phyloP scores from a whole-genome alignment of 2,888 invertebrate species.

The Stratiomys singularior region DNA sequence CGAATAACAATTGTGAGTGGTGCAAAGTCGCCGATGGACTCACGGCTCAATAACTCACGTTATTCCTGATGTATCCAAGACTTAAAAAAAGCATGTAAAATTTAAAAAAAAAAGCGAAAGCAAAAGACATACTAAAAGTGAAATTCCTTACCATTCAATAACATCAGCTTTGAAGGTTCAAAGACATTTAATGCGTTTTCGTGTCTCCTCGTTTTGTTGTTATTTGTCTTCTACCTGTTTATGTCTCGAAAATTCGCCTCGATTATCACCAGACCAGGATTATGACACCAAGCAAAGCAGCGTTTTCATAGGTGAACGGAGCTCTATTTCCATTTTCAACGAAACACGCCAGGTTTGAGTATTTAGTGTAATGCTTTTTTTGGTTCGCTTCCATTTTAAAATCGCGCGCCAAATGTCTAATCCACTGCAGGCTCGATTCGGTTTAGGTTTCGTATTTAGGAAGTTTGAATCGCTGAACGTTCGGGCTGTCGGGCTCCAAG shows the following conservation, averaged over 20 bases:
- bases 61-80: no score
- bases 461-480: neutral
- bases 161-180: no score
- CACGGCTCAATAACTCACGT: no score
- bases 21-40: no score
- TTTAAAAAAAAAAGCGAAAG: no score
- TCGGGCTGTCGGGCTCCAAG: neutral
- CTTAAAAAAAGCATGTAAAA: no score
- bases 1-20: no score
- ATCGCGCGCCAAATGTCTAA: neutral
- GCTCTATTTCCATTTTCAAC: neutral
- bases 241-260: neutral
- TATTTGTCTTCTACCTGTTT: no score
- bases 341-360: neutral
- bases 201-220: no score
- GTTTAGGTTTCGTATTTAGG: conserved; percentile 4
- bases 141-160: no score
- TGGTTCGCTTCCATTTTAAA: neutral
- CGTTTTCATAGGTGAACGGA: neutral
- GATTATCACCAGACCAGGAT: neutral
- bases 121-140: no score
- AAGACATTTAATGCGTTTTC: no score
- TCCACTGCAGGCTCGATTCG: neutral
- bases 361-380: neutral
- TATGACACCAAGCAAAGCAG: neutral